Conservation (phyloP, 2,797 vertebrate genomes). For the Anguilla obscura region DNA sequence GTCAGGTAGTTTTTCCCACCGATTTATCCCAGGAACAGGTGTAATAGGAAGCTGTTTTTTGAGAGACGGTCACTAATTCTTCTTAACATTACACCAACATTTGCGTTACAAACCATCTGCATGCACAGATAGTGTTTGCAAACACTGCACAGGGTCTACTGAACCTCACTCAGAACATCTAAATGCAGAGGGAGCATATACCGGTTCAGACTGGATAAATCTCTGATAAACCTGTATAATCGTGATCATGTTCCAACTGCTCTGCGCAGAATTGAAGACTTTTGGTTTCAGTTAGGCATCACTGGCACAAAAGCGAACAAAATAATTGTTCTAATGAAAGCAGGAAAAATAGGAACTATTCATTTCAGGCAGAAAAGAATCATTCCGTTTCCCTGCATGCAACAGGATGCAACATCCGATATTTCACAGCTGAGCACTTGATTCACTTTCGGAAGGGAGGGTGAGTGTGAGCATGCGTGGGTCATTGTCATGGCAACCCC, state of each 20-base stretch:
- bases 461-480: slow-evolving; percentile 29
- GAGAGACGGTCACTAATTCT: background rate
- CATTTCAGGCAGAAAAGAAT: background rate
- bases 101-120: background rate
- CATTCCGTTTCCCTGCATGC: background rate
- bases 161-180: background rate
- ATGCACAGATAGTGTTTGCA: background rate
- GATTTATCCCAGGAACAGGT: background rate
- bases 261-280: background rate
- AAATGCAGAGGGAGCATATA: background rate
- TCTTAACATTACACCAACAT: background rate
- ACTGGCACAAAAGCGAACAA: background rate
- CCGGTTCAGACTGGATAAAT: background rate
- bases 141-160: background rate
- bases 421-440: slow-evolving; percentile 26
- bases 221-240: background rate
- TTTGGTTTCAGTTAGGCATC: background rate
- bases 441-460: slow-evolving; percentile 21
- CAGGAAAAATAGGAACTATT: background rate
- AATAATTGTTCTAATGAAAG: background rate
- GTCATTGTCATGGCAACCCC: slow-evolving; percentile 46
- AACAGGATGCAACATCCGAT: background rate
- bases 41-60: background rate
- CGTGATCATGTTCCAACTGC: background rate
- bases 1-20: background rate